Conservation (phyloP, 2,797 vertebrate species). For the Sebastes reedi region DNA sequence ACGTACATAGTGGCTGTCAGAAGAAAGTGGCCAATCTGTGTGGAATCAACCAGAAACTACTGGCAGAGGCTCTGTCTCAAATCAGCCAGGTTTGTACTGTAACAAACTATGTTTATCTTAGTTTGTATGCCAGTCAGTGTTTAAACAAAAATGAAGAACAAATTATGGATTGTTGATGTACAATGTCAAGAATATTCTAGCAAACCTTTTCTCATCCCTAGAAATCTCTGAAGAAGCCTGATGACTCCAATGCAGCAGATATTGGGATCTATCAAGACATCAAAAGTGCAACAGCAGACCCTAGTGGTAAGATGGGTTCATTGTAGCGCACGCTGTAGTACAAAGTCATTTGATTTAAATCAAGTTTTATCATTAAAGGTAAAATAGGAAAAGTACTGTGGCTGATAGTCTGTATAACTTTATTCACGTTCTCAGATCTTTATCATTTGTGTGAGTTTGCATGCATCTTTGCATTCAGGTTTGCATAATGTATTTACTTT, state of each 20-base stretch:
- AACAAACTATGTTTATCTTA: neutral
- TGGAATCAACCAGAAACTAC: conserved; percentile 97
- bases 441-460: conserved; percentile 16
- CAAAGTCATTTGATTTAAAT: neutral
- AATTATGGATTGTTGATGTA: neutral
- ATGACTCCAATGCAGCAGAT: conserved; percentile 73
- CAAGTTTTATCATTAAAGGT: neutral
- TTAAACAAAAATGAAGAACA: neutral
- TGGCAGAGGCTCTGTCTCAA: conserved; percentile 94
- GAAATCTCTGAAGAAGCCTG: conserved; percentile 85
- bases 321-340: neutral
- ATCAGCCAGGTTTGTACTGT: conserved; percentile 85
- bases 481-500: conserved; percentile 33
- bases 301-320: conserved; percentile 70
- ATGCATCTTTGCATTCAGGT: conserved; percentile 23
- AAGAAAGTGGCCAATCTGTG: conserved; percentile 96
- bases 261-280: conserved; percentile 92
- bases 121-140: neutral
- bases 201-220: conserved; percentile 53
- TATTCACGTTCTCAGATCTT: neutral
- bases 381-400: neutral
- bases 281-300: conserved; percentile 60
- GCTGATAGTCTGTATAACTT: neutral
- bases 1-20: conserved; percentile 93
- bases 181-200: neutral